Evolutionary conservation across 2,888 invertebrate species (phyloP).

Genomic region (Agrochola litura): DNA sequence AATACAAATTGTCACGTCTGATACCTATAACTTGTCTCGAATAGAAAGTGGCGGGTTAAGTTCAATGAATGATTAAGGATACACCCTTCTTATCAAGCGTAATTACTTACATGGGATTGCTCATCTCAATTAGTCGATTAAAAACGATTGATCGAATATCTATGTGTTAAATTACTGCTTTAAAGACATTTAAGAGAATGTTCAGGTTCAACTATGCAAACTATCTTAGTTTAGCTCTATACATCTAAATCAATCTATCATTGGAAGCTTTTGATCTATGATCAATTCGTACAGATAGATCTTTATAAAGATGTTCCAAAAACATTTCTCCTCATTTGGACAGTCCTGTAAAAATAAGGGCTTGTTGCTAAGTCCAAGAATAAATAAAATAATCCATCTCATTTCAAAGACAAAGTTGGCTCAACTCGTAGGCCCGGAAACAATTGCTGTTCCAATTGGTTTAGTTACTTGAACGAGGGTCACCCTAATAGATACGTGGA

Average conservation of each 20-base stretch:
- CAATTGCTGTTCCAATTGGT: slow-evolving; percentile 20
- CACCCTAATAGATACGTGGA: slow-evolving; percentile 11
- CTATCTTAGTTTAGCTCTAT: too few relatives aligned
- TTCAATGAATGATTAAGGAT: background rate
- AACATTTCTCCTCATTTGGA: background rate
- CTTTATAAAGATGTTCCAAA: background rate
- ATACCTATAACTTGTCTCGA: slow-evolving; percentile 13
- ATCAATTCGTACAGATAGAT: too few relatives aligned
- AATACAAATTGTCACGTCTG: slow-evolving; percentile 30
- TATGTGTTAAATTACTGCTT: background rate
- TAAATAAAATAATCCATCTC: slow-evolving; percentile 3
- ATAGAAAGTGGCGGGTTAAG: slow-evolving; percentile 33
- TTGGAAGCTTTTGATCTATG: too few relatives aligned
- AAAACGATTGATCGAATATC: background rate
- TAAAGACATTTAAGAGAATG: too few relatives aligned
- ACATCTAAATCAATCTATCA: too few relatives aligned
- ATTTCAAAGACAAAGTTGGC: background rate
- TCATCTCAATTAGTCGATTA: background rate
- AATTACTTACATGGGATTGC: background rate
- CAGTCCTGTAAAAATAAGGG: background rate
- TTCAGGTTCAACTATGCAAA: too few relatives aligned
- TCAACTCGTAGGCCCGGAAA: background rate
- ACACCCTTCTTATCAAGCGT: background rate
- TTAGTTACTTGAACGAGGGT: slow-evolving; percentile 31
- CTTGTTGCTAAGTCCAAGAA: background rate